These are phyloP conservation scores for Tragelaphus strepsiceros DNA, from an alignment of 2,113 vertebrate genomes.

Conservation along the genomic window DNA sequence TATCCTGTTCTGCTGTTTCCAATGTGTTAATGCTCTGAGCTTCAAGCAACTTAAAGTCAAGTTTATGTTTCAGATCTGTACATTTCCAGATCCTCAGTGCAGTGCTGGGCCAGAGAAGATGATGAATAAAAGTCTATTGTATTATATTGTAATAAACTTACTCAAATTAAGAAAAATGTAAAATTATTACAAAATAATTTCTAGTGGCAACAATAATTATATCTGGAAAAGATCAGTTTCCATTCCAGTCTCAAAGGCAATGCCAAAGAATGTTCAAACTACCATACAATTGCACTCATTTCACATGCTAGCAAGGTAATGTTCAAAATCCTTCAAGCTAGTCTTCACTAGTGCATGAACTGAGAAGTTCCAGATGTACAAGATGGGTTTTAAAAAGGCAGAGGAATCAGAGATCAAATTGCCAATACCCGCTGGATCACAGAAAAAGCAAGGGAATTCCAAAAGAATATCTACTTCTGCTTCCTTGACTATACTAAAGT, in stretches of 20 bases:
- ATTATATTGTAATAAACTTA: not conserved
- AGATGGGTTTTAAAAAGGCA: not conserved
- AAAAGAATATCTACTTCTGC: not conserved
- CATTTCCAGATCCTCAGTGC: not conserved
- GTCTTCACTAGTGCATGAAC: not conserved
- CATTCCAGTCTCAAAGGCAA: not conserved
- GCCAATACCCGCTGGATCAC: not conserved
- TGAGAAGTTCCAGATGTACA: not conserved
- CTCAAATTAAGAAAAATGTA: not conserved
- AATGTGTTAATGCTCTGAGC: not conserved
- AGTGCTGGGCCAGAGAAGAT: not conserved
- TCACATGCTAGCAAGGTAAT: not conserved
- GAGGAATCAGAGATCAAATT: not conserved
- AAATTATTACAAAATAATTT: constrained; percentile 7
- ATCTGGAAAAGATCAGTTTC: not conserved
- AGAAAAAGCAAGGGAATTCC: not conserved
- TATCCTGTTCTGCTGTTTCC: not conserved
- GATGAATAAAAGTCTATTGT: not conserved
- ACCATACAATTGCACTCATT: not conserved
- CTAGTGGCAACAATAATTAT: not conserved
- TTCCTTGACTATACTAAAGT: not conserved
- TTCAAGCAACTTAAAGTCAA: not conserved
- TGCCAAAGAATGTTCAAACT: not conserved
- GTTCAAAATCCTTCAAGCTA: not conserved
- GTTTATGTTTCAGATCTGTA: not conserved